Conservation (phyloP, 2,113 vertebrate genomes). For the Phalacrocorax carbo region DNA sequence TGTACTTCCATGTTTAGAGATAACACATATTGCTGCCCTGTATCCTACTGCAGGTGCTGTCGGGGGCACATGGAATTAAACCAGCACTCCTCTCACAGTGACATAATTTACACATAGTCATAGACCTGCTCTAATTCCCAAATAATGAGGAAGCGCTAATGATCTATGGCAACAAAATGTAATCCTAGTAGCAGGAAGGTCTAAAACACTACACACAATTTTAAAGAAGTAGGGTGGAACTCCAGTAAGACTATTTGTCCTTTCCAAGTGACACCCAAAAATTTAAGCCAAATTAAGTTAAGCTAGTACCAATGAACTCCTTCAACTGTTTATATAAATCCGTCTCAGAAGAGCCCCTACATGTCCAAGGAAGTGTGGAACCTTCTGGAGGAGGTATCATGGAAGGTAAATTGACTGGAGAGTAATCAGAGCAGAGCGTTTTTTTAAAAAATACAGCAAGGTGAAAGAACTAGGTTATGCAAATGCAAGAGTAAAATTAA, state of each 20-base stretch:
- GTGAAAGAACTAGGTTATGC: neutral
- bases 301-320: neutral
- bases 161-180: neutral
- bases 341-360: neutral
- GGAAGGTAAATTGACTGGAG: neutral
- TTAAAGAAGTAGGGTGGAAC: neutral
- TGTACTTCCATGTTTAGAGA: neutral
- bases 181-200: neutral
- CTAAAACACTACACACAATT: neutral
- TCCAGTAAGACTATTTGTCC: neutral
- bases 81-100: neutral
- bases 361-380: neutral
- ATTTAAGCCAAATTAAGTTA: neutral
- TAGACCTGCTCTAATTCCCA: neutral
- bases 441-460: neutral
- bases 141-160: neutral
- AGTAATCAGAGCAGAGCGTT: neutral
- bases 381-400: neutral
- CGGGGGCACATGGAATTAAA: neutral
- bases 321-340: neutral
- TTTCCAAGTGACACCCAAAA: neutral
- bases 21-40: neutral
- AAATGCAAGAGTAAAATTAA: neutral
- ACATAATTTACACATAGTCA: neutral
- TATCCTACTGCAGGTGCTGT: neutral